Conservation (phyloP, 2,888 invertebrate species). For the Drosophila mayaguana region DNA sequence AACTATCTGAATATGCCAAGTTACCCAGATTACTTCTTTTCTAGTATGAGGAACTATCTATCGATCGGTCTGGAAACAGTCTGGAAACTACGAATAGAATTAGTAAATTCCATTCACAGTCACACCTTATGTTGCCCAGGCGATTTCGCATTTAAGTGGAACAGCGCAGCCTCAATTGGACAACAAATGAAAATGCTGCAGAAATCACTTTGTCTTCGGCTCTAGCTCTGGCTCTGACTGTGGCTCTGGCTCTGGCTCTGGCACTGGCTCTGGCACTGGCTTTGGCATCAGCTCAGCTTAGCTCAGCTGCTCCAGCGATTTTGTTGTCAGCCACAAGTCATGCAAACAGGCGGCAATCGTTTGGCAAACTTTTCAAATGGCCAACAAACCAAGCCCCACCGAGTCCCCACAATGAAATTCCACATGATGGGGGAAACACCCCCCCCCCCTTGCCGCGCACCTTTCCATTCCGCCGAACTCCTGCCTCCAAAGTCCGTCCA, state of each 20-base stretch:
- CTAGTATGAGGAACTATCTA: background rate
- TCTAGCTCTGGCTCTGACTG: constrained; percentile 26
- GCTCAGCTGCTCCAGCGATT: constrained; percentile 61
- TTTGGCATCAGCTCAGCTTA: constrained; percentile 10
- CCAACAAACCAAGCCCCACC: constrained; percentile 49
- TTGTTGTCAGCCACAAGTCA: constrained; percentile 69
- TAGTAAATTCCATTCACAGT: background rate
- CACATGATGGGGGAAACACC: background rate
- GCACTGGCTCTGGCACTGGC: background rate
- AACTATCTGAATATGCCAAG: background rate
- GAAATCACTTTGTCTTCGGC: constrained; percentile 5
- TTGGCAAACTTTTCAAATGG: constrained; percentile 67
- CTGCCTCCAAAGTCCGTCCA: constrained; percentile 8
- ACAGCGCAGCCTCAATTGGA: constrained; percentile 3
- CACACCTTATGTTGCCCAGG: constrained; percentile 20
- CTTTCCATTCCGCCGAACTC: constrained; percentile 7
- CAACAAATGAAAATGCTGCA: constrained; percentile 50
- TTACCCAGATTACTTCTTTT: background rate
- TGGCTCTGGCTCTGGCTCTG: background rate
- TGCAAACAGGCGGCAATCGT: constrained; percentile 60
- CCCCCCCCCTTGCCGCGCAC: background rate
- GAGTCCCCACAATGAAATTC: constrained; percentile 2
- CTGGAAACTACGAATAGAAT: background rate
- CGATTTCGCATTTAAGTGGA: constrained; percentile 25
- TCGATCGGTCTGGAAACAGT: background rate